Base-by-base conservation (phyloP, 2,797 vertebrate species). In the Lycodopsis pacificus region DNA sequence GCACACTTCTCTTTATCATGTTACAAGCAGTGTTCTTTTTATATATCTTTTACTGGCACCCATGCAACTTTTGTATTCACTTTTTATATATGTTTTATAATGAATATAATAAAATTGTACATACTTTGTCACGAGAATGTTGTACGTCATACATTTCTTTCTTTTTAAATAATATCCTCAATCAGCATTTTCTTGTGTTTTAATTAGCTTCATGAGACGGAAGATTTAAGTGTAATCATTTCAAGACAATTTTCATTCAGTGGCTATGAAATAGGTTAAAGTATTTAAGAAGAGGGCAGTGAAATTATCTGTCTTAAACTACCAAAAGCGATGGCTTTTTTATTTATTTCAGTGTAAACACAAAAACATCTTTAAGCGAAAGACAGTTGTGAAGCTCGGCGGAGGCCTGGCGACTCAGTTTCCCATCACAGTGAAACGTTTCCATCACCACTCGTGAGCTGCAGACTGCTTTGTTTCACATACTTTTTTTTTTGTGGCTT, bases 31-130 rank as follows among this genome's bases (percentile, higher is more conserved):
- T 86, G 69, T 73, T 80, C 77, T 64, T 66, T 78, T 65, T 49
- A 64, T 81, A 44, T 13, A 44, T 77, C 77, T 83, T 85, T 84
- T 74, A 76, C 56, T 25, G 64, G 75, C 75, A 86, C 54, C 78
- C 27, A 77, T 87, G 73, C 71, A 85, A 81, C 77, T 92, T 92
- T 93, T 92, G 71, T 89, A 92, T 86, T 76, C 13, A 48, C 77
- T 83, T 91, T 91, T 86, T 88, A 74, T 79, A 74, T 78, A 84
- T 82, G 51, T 86, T 74, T 89, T 64, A 64, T 64, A 64, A 64
- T 64, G 22, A 19, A 44, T 64, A 38, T 61, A 61, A 95, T 95
- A 95, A 94, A 96, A 91, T 75, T 95, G 92, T 95, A 95, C 79
- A 95, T 93, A 93, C 75, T 80, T 91, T 89, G 66, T 82, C 56